phyloP scores from a whole-genome alignment of 1,140 invertebrate species.

The Oreohelix idahoensis region DNA sequence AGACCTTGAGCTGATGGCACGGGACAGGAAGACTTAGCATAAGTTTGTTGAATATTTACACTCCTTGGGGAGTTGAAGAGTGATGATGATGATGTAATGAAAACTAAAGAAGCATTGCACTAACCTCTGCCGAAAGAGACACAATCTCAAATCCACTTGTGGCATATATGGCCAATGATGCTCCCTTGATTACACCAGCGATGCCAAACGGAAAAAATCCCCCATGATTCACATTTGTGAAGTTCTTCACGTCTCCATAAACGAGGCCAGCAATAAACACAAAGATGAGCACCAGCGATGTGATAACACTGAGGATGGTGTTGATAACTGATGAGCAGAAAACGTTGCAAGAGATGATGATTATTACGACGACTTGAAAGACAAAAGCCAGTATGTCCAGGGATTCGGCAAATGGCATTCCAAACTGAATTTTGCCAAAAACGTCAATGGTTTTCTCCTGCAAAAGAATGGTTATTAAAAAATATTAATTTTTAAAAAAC shows the following conservation, averaged over 20 bases:
- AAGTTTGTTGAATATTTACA: too few species aligned
- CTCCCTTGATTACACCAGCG: constrained; percentile 56
- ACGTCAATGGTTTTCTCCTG: constrained; percentile 10
- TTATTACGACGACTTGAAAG: constrained; percentile 54
- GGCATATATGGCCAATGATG: constrained; percentile 65
- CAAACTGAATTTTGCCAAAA: constrained; percentile 43
- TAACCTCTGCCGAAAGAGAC: constrained; percentile 86
- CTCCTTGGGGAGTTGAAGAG: too few species aligned
- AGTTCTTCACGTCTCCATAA: constrained; percentile 50
- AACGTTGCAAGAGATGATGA: constrained; percentile 53
- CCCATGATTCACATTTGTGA: constrained; percentile 50
- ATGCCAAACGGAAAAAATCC: constrained; percentile 65
- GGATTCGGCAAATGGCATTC: constrained; percentile 44
- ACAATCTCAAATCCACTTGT: constrained; percentile 76
- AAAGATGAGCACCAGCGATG: constrained; percentile 55
- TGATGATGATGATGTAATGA: too few species aligned
- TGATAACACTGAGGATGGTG: constrained; percentile 50
- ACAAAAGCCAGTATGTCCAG: constrained; percentile 51
- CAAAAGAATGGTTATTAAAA: neutral
- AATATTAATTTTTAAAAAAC: too few species aligned
- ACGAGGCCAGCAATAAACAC: constrained; percentile 77
- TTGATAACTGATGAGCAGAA: constrained; percentile 54
- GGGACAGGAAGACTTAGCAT: too few species aligned
- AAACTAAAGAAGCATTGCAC: neutral
- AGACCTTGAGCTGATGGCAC: too few species aligned